Conservation (phyloP, 2,113 vertebrate species). For the Desmodus rotundus region DNA sequence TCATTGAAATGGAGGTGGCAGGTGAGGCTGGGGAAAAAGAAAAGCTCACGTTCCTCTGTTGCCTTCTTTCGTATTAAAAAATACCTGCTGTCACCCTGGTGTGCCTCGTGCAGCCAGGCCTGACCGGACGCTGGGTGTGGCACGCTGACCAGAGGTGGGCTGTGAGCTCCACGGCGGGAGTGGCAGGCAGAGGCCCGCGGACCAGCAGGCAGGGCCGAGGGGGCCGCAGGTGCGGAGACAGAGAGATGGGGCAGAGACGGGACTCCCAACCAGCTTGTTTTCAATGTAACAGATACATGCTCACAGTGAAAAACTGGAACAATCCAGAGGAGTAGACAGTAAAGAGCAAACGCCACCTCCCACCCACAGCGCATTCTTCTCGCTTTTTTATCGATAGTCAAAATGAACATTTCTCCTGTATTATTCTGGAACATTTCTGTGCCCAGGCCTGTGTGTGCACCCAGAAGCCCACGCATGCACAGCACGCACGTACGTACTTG, state of each 20-base stretch:
- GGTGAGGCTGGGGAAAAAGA: background rate
- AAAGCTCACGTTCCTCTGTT: background rate
- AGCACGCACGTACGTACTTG: background rate
- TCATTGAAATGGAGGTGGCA: background rate
- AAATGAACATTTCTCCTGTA: background rate
- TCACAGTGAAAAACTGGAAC: no score
- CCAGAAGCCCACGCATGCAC: fast-evolving
- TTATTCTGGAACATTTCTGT: background rate
- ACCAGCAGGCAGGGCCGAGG: no score
- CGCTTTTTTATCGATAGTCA: background rate
- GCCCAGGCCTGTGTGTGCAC: background rate
- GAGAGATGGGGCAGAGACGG: background rate
- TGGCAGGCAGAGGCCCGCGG: background rate
- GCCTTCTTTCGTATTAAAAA: background rate
- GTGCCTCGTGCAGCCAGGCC: background rate
- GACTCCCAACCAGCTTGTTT: no score
- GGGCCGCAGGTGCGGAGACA: background rate
- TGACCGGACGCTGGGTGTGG: fast-evolving
- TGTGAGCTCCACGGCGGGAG: background rate
- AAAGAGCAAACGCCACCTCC: background rate
- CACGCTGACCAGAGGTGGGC: background rate
- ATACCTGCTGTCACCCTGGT: background rate
- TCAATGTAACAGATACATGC: no score
- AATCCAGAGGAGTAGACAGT: no score
- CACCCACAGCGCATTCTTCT: background rate